A percentile compares a stretch with the other conserved stretches of the same genome.
Conservation (phyloP, 92 coral and sea anemone genomes). For the Umimayanthus chanpuru region DNA sequence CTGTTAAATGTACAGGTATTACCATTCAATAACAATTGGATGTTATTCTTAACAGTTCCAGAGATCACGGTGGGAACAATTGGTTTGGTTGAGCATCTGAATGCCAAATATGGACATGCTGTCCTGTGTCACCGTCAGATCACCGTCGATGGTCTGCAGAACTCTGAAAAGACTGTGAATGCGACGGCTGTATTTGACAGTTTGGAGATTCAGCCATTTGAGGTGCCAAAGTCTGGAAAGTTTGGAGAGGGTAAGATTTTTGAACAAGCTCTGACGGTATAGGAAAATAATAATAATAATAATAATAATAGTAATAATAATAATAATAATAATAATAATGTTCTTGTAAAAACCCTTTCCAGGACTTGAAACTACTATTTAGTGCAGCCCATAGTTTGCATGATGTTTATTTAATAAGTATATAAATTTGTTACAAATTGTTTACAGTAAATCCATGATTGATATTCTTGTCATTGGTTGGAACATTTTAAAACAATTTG, state of each 20-base stretch:
- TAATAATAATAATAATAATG: too few species aligned
- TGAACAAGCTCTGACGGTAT: too few species aligned
- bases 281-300: too few species aligned
- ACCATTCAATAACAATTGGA: background rate
- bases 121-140: background rate
- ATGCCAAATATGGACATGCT: slow-evolving; percentile 23
- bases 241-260: slow-evolving; percentile 26
- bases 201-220: slow-evolving; percentile 40
- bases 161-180: background rate
- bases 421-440: too few species aligned
- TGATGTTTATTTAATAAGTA: too few species aligned
- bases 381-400: too few species aligned
- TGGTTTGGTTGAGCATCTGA: background rate
- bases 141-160: background rate
- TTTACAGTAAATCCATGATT: too few species aligned
- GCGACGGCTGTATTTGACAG: slow-evolving; percentile 2
- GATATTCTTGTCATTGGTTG: too few species aligned
- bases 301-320: too few species aligned
- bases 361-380: too few species aligned
- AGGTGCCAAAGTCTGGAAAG: slow-evolving; percentile 10
- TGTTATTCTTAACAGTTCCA: slow-evolving; percentile 3
- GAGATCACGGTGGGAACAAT: background rate
- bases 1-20: background rate
- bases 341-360: too few species aligned
- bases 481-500: too few species aligned